Evolutionary conservation across 2,888 invertebrate genomes (phyloP).

Genomic region (Sepioteuthis lessoniana): DNA sequence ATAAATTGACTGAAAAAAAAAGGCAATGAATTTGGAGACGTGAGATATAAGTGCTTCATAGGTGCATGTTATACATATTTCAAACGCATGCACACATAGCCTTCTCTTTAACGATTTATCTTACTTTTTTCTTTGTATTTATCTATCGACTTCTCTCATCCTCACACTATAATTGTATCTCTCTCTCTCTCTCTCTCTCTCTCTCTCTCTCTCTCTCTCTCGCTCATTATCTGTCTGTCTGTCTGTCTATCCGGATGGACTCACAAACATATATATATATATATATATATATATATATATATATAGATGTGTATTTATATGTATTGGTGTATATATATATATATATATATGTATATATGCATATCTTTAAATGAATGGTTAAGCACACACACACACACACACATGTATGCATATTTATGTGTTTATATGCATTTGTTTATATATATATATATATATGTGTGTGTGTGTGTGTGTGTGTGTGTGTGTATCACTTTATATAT

Average conservation of each 20-base stretch:
- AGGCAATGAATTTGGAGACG: too few relatives aligned
- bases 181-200: neutral
- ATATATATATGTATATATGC: neutral
- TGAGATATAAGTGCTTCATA: neutral
- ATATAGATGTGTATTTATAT: neutral
- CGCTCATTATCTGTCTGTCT: too few relatives aligned
- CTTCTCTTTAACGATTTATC: neutral
- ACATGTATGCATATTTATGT: neutral
- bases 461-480: neutral
- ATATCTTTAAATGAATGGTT: neutral
- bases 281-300: constrained; percentile 25
- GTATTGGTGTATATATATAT: neutral
- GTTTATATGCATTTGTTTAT: neutral
- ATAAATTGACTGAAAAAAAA: too few relatives aligned
- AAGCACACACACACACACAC: neutral
- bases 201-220: neutral
- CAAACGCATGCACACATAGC: neutral
- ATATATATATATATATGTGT: neutral
- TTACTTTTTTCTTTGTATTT: too few relatives aligned
- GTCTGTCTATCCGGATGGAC: too few relatives aligned
- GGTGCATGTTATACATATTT: neutral
- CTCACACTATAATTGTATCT: too few relatives aligned
- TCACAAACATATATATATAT: too few relatives aligned
- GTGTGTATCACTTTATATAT: neutral
- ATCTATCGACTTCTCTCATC: neutral